phyloP scores from a whole-genome alignment of 2,888 invertebrate species.

The Cotesia congregata region DNA sequence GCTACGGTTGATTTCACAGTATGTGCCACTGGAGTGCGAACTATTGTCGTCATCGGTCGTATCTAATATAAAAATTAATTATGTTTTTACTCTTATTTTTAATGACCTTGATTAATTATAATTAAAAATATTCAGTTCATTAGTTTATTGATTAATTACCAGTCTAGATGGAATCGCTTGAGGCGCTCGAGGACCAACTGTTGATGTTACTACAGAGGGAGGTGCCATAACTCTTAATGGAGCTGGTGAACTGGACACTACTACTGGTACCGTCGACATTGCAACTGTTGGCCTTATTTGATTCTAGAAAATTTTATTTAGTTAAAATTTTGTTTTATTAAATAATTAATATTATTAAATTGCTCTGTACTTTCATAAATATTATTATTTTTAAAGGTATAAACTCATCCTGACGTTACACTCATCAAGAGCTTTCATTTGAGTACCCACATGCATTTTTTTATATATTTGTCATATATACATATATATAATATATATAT shows the following conservation, averaged over 20 bases:
- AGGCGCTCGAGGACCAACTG: constrained; percentile 71
- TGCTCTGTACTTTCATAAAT: too few relatives aligned
- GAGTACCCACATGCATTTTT: too few relatives aligned
- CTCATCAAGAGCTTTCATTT: too few relatives aligned
- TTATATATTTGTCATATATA: too few relatives aligned
- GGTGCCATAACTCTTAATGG: constrained; percentile 78
- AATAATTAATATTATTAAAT: too few relatives aligned
- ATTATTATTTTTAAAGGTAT: too few relatives aligned
- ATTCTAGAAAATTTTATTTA: constrained; percentile 66
- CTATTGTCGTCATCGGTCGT: constrained; percentile 65
- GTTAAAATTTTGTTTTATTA: too few relatives aligned
- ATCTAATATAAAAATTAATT: constrained; percentile 54
- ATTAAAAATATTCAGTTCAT: constrained; percentile 13
- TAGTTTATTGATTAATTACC: constrained; percentile 58
- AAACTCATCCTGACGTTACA: too few relatives aligned
- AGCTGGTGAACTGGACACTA: constrained; percentile 67
- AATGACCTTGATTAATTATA: background rate
- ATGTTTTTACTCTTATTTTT: background rate
- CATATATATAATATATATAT: too few relatives aligned
- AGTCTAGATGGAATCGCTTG: constrained; percentile 74
- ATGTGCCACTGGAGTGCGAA: constrained; percentile 62
- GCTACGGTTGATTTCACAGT: constrained; percentile 65
- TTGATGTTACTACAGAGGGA: constrained; percentile 64
- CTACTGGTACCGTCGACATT: constrained; percentile 58
- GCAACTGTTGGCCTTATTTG: constrained; percentile 73